phyloP scores from a whole-genome alignment of 2,888 invertebrate genomes.

The Agrochola macilenta region DNA sequence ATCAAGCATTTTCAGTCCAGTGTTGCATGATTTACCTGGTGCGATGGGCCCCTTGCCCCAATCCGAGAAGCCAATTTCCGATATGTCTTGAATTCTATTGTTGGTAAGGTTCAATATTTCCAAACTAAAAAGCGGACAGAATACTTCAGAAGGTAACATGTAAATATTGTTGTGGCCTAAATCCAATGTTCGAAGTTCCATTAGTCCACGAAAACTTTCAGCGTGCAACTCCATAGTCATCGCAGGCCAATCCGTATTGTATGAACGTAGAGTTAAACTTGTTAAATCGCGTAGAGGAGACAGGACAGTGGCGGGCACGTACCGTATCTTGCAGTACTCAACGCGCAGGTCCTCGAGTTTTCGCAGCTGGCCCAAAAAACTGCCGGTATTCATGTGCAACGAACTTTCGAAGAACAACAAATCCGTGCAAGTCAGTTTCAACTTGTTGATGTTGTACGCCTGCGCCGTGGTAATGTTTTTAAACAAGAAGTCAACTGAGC shows the following conservation, averaged over 20 bases:
- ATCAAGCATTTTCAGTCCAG: conserved; percentile 93
- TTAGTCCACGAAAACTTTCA: conserved; percentile 93
- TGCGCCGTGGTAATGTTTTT: conserved; percentile 93
- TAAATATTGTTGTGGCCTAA: conserved; percentile 95
- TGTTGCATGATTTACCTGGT: conserved; percentile 93
- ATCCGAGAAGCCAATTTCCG: conserved; percentile 94
- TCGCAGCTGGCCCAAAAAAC: conserved; percentile 92
- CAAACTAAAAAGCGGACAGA: conserved; percentile 93
- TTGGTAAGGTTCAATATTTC: conserved; percentile 93
- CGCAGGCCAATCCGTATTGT: conserved; percentile 94
- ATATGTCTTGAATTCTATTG: conserved; percentile 95
- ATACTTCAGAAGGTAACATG: conserved; percentile 93
- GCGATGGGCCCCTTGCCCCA: conserved; percentile 93
- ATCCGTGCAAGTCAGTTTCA: conserved; percentile 93
- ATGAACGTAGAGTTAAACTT: conserved; percentile 93
- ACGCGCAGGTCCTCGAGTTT: conserved; percentile 93
- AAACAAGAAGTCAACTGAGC: conserved; percentile 92
- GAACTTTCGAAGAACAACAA: conserved; percentile 94
- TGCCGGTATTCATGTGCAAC: conserved; percentile 91
- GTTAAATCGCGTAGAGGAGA: conserved; percentile 92
- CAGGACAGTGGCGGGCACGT: conserved; percentile 93
- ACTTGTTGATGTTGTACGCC: conserved; percentile 93
- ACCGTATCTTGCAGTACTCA: conserved; percentile 94
- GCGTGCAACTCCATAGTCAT: conserved; percentile 94
- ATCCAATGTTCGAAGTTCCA: conserved; percentile 92